These are phyloP conservation scores for Aphyosemion australe DNA, from an alignment of 2,113 vertebrate species.

Conservation along the genomic window DNA sequence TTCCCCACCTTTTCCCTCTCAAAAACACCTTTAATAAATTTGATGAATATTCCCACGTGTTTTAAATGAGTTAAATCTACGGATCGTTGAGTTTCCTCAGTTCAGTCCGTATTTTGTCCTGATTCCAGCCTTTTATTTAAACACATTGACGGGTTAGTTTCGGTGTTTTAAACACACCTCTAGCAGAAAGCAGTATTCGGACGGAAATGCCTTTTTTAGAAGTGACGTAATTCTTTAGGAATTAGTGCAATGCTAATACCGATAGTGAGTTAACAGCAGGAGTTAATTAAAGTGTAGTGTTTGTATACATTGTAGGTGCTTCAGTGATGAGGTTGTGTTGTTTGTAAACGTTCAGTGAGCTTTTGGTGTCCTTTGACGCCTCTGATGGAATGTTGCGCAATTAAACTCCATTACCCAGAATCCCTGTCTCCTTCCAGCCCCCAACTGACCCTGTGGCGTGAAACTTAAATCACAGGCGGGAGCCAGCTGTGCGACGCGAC, in stretches of 20 bases:
- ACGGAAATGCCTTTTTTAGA: neutral
- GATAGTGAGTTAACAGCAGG: no score
- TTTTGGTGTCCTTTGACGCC: neutral
- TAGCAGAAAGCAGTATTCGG: neutral
- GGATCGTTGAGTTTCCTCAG: no score
- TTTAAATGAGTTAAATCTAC: no score
- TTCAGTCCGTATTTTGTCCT: no score
- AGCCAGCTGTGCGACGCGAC: neutral
- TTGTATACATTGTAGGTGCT: neutral
- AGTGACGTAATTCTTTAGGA: conserved; percentile 55
- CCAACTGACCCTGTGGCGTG: conserved; percentile 30
- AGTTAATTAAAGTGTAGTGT: neutral
- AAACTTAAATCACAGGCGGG: conserved; percentile 76
- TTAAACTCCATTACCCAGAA: conserved; percentile 62
- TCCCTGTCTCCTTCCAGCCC: conserved; percentile 11
- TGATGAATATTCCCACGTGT: no score
- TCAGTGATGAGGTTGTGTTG: no score
- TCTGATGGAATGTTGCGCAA: neutral
- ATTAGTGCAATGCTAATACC: conserved; percentile 33
- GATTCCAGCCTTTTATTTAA: no score
- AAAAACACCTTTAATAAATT: neutral
- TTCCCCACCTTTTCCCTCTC: neutral
- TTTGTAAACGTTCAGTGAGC: neutral
- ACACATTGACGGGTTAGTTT: neutral
- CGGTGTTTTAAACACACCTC: neutral